A percentile compares a stretch with the other conserved stretches of the same genome.
These are phyloP conservation scores for Drosophila nannoptera DNA, from an alignment of 1,140 invertebrate species.

Conservation along the genomic window DNA sequence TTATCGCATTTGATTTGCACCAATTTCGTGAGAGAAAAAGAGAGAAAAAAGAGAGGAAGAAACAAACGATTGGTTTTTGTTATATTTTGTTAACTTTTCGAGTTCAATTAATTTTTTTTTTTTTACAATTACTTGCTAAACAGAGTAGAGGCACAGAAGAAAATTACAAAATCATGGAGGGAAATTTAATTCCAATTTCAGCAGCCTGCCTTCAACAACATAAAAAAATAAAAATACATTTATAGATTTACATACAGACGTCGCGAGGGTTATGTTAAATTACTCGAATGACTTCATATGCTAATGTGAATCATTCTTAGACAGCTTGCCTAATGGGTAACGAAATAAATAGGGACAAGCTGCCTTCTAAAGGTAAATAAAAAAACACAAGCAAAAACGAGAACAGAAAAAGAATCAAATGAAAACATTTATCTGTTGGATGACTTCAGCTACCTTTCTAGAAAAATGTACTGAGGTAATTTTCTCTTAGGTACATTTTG, in stretches of 20 bases:
- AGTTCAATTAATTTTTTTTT: neutral
- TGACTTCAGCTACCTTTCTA: neutral
- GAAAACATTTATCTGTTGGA: neutral
- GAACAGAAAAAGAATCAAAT: neutral
- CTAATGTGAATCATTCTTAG: neutral
- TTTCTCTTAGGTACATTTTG: neutral
- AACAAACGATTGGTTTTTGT: slow-evolving; percentile 21
- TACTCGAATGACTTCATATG: neutral
- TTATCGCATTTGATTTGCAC: slow-evolving; percentile 11
- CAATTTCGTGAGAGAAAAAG: slow-evolving; percentile 8
- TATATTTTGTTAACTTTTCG: slow-evolving; percentile 12
- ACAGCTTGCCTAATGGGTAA: neutral
- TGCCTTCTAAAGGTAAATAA: neutral
- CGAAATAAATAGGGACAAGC: neutral
- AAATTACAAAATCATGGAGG: neutral
- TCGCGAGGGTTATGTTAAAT: neutral
- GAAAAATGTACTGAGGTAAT: neutral
- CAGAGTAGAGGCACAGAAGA: neutral
- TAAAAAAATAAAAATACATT: neutral
- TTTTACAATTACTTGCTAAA: slow-evolving; percentile 7
- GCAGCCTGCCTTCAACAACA: neutral
- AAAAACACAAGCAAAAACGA: neutral
- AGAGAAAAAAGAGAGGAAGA: slow-evolving; percentile 23
- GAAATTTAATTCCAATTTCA: neutral
- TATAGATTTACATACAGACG: neutral